Conservation (phyloP, 2,113 vertebrate species). For the Syrmaticus mikado region DNA sequence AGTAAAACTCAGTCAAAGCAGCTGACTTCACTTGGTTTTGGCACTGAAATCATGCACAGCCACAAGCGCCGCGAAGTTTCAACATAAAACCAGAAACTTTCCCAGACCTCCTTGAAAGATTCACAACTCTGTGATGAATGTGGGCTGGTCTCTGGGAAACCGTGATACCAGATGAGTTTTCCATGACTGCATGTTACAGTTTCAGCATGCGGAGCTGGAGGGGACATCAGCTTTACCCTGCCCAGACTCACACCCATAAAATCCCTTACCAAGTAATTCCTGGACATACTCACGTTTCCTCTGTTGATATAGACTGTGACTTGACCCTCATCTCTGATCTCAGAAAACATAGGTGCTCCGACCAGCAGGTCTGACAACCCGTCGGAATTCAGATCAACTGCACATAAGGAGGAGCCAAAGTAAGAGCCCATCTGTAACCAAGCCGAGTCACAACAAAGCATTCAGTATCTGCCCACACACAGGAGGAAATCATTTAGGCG, state of each 20-base stretch:
- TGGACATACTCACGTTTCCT: conserved; percentile 92
- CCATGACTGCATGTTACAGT: not conserved
- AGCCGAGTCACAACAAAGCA: conserved; percentile 88
- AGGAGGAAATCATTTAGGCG: conserved; percentile 32
- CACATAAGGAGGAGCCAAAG: conserved; percentile 99
- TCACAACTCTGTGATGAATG: not conserved
- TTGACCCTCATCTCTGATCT: conserved; percentile 95
- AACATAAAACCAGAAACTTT: conserved; percentile 17
- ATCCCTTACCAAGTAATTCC: not conserved
- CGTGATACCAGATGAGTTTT: not conserved
- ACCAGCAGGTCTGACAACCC: conserved; percentile 97
- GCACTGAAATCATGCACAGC: not conserved
- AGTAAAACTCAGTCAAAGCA: conserved; percentile 25
- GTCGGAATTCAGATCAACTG: conserved; percentile 97
- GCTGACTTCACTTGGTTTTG: conserved; percentile 16
- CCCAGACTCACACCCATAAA: not conserved
- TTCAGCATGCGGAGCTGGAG: not conserved
- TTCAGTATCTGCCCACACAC: conserved; percentile 81
- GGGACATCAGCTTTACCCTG: not conserved
- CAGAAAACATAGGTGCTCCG: conserved; percentile 96
- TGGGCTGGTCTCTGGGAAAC: not conserved
- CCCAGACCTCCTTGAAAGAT: not conserved
- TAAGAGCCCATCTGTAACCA: conserved; percentile 99
- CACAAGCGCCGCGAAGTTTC: conserved; percentile 36
- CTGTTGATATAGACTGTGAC: conserved; percentile 95